Base-by-base conservation (phyloP, 2,797 vertebrate genomes). In the Eulemur rubriventer region DNA sequence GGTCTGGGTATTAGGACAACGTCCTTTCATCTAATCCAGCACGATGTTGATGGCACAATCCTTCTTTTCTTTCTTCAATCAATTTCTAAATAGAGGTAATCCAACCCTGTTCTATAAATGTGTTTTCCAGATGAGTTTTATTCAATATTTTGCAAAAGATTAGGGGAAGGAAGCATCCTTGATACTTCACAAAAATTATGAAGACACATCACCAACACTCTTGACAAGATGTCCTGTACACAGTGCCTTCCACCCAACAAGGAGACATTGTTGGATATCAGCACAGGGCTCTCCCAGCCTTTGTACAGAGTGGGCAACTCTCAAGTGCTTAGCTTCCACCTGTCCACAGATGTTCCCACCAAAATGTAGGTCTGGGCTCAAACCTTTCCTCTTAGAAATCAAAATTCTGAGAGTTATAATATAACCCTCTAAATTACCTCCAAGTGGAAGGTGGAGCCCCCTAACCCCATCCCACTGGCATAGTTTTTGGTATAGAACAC, bases 1-100 rank as follows among this genome's bases (percentile, higher is more conserved):
- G 16, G 11, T 33, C 79, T 72, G 75, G 26, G 24, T 6, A 33
- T 12, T 14, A 30, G 3, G 24, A 26, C 3, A 18, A 16, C 0
- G 6, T 33, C 18, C 9, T 70, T 30, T 26, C 4, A 7, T 59
- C 70, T 82, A 20, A 12, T 10, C 30, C 35, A 35, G 4, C 1
- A 11, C 4, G 11, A 0, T 5, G 0, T 33, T 6, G n/a, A 26
- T 1, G 18, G 22, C 3, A 30, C 18, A 55, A n/a, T 9, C 17
- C 35, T 61, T 35, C 9, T 52, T 65, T 43, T 26, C 46, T 59
- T 46, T 28, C 28, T 78, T 24, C 9, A 43, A 9, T 52, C 11
- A 73, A 3, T 30, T 30, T 63, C n/a, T 90, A 50, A 52, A 16
- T 1, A 18, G 65, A 70, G 13, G 2, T 14, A 18, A 50, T 17